A percentile compares a stretch with the other conserved stretches of the same genome.
Conservation (phyloP, 2,888 invertebrate species). For the Hipparchia semele region DNA sequence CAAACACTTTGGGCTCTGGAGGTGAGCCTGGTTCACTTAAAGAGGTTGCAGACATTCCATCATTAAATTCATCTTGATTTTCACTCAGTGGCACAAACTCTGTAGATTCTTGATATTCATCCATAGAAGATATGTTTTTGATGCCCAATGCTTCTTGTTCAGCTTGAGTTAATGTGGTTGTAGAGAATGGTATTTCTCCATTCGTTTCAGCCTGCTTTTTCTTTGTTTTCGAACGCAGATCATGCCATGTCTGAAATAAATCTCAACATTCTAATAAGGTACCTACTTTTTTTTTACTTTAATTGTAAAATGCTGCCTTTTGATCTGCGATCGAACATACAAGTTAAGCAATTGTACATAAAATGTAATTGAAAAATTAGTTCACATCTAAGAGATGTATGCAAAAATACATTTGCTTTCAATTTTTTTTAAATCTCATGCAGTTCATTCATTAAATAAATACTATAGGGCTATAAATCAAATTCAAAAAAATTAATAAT, state of each 20-base stretch:
- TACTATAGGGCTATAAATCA: too few species aligned
- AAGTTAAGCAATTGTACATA: too few species aligned
- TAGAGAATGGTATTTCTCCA: conserved; percentile 54
- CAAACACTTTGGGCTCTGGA: conserved; percentile 60
- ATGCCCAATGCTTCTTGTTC: conserved; percentile 65
- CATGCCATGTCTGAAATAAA: conserved; percentile 72
- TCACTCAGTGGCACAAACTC: conserved; percentile 59
- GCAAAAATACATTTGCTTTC: too few species aligned
- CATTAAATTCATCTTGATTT: conserved; percentile 50
- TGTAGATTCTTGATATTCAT: conserved; percentile 52
- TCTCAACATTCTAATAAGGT: background rate
- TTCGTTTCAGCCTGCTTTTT: conserved; percentile 56
- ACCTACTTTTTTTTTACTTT: too few species aligned
- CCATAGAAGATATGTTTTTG: conserved; percentile 55
- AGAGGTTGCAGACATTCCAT: conserved; percentile 50
- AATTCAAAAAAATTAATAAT: too few species aligned
- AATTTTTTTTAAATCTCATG: too few species aligned
- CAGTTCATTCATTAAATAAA: too few species aligned
- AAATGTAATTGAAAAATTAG: too few species aligned
- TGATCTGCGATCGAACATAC: too few species aligned
- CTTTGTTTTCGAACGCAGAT: conserved; percentile 66
- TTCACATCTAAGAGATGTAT: too few species aligned
- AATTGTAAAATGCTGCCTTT: background rate
- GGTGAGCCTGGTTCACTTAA: conserved; percentile 62
- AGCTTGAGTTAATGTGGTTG: conserved; percentile 53